Base-by-base conservation (phyloP, 2,113 vertebrate genomes). In the Charadrius vociferus region DNA sequence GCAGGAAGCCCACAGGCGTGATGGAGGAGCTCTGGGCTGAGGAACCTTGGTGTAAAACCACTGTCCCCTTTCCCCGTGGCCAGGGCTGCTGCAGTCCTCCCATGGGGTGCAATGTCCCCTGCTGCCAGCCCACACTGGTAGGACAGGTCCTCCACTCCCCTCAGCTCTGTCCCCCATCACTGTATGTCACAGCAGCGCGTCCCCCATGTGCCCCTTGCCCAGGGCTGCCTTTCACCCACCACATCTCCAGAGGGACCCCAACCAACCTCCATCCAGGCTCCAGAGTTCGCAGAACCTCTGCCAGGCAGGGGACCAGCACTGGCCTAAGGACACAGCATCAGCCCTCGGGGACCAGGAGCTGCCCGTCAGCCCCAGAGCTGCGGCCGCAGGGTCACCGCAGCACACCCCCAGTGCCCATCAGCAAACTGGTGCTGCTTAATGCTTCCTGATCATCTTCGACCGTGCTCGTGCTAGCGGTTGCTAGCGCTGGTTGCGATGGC, bases 231-330 rank as follows among this genome's bases (percentile, higher is more conserved):
- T 78, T 36, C 7, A 6, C 49, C 29, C 10, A 16, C 53, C 9
- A 3, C 5, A 4, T 26, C 59, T 81, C 59, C 68, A 39, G 27
- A 30, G 39, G 12, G 19, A 37, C 32, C 41, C 26, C 26, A 45
- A 24, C 6, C 65, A 68, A 12, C 18, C 29, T 26, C 4, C 11
- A 65, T 14, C 17, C 6, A 2, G 47, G 29, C 37, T 75, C 52
- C 34, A 29, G 23, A 29, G 34, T 18, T 52, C 67, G 61, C 56
- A 62, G 47, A 18, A 24, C 18, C 8, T 32, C 49, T 53, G 52
- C 63, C 15, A 34, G 39, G 77, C 52, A 58, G 41, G 45, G 37
- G 5, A 71, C 26, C 5, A 37, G 39, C 0, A 0, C 47, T 45
- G 37, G 41, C 52, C 37, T 1, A 2, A 68, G 58, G 53, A 56